A percentile compares a stretch with the other conserved stretches of the same genome.
These are phyloP conservation scores for Phaenicophaeus curvirostris DNA, from an alignment of 2,797 vertebrate species.

Conservation along the genomic window DNA sequence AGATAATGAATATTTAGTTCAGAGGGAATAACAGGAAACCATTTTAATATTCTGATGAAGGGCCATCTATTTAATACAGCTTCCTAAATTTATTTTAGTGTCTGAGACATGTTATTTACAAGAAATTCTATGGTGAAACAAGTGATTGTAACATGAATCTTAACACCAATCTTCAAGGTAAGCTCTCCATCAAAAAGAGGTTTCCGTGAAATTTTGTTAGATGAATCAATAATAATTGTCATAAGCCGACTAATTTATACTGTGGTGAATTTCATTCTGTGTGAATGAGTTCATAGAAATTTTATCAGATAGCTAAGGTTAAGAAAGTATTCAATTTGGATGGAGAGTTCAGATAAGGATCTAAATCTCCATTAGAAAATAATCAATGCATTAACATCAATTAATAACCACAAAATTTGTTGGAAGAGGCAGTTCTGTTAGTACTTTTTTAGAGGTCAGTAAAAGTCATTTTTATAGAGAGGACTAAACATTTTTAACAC, in stretches of 20 bases:
- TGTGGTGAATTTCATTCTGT: neutral
- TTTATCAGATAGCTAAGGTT: neutral
- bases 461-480: conserved; percentile 46
- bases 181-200: neutral
- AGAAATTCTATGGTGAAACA: neutral
- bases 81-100: neutral
- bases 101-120: neutral
- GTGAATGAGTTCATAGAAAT: neutral
- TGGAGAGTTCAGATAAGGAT: neutral
- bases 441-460: conserved; percentile 1
- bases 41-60: neutral
- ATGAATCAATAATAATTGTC: neutral
- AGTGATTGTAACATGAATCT: neutral
- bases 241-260: neutral
- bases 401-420: conserved; percentile 28
- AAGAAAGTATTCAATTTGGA: neutral
- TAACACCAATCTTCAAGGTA: neutral
- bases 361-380: conserved; percentile 6
- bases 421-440: neutral
- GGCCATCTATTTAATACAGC: neutral
- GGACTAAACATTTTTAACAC: conserved; percentile 47
- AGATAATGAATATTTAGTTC: neutral
- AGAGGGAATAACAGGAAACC: neutral
- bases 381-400: neutral
- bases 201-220: neutral